Base-by-base conservation (phyloP, 2,113 vertebrate genomes). In the Lamprotornis superbus region DNA sequence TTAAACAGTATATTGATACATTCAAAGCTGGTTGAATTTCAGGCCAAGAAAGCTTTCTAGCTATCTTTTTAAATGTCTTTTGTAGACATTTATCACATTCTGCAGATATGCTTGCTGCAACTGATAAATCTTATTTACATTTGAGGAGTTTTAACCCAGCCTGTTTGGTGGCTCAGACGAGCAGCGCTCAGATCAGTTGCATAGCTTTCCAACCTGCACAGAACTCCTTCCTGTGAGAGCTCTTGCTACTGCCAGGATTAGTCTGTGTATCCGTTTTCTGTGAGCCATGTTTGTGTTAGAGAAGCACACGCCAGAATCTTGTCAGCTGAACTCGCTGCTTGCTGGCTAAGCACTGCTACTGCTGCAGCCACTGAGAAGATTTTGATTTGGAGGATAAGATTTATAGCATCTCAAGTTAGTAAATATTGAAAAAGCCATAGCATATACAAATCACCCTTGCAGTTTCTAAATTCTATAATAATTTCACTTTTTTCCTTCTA, bases 101-200 rank as follows among this genome's bases (percentile, higher is more conserved):
- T 87, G 73, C 81, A 95, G 77, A 84, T 94, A 91, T 84, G 65
- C 74, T 94, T 82, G 77, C 81, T 77, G 77, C 92, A 87, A 89
- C 61, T 89, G 90, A 89, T 94, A 94, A 92, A 84, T 87, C 70
- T 87, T 93, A 84, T 89, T 96, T 89, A 92, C 70, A 67, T 74
- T 70, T 31, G 39, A 76, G 52, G 27, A 64, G 56, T 35, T 65
- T 59, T 73, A 79, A 57, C 47, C 12, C 68, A 80, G 67, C 7
- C 61, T 70, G 16, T 65, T 39, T 5, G 1, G 56, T 30, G 85
- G 90, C 53, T 88, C 82, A 28, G 28, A 82, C 3, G 20, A 33
- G 33, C 44, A 47, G 28, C 30, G 33, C 31, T 46, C 75, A 47
- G 81, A 56, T 12, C 25, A 49, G 28, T 68, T 59, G 50, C 28